These are phyloP conservation scores for Thalassophryne amazonica DNA, from an alignment of 2,797 vertebrate genomes.

Conservation along the genomic window DNA sequence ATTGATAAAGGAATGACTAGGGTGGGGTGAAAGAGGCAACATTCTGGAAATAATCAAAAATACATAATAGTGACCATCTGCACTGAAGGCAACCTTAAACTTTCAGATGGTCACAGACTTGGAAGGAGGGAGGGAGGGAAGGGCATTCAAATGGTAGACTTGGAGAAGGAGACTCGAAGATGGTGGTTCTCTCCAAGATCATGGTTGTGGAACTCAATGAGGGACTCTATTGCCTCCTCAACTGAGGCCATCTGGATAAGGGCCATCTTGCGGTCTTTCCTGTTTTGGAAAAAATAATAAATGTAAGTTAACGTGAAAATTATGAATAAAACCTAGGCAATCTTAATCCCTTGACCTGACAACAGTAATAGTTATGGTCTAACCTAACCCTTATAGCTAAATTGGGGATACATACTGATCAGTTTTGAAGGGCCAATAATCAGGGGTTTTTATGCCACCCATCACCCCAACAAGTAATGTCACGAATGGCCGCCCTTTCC, in stretches of 20 bases:
- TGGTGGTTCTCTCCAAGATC: conserved; percentile 96
- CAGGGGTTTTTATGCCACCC: too few relatives aligned
- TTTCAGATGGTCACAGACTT: conserved; percentile 28
- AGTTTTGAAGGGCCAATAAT: too few relatives aligned
- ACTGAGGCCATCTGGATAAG: conserved; percentile 97
- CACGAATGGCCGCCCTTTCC: too few relatives aligned
- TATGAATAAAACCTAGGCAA: too few relatives aligned
- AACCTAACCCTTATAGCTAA: too few relatives aligned
- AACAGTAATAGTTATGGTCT: too few relatives aligned
- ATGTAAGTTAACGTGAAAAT: neutral
- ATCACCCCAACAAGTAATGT: too few relatives aligned
- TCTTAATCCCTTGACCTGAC: too few relatives aligned
- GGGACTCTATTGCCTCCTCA: conserved; percentile 92
- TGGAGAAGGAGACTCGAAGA: conserved; percentile 94
- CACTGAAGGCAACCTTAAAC: conserved; percentile 35
- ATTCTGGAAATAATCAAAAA: conserved; percentile 36
- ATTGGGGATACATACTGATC: too few relatives aligned
- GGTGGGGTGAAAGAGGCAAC: conserved; percentile 20
- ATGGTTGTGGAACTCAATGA: conserved; percentile 97
- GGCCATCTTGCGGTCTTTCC: conserved; percentile 98
- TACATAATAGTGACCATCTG: conserved; percentile 21
- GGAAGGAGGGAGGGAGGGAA: conserved; percentile 31
- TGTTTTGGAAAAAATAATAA: conserved; percentile 35
- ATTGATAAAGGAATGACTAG: neutral
- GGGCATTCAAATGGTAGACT: conserved; percentile 90